A percentile compares a stretch with the other conserved stretches of the same genome.
These are phyloP conservation scores for Strix uralensis DNA, from an alignment of 2,113 vertebrate genomes.

Conservation along the genomic window DNA sequence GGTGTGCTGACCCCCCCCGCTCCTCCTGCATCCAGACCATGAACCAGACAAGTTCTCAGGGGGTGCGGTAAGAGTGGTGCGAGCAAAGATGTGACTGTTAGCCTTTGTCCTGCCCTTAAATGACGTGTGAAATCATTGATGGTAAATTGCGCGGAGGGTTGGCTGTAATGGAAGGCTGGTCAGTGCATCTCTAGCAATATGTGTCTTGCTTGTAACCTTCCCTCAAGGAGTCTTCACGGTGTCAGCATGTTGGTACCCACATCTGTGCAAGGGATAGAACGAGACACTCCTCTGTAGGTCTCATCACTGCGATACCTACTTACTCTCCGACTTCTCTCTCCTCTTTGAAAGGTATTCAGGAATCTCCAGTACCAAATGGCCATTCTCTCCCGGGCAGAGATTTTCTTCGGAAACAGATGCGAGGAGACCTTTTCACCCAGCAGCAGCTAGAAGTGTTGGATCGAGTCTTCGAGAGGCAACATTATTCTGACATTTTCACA, in stretches of 20 bases:
- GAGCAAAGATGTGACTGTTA: fast-evolving
- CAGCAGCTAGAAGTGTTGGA: constrained; percentile 98
- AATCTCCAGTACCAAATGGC: constrained; percentile 94
- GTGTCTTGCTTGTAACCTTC: neutral
- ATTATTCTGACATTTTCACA: constrained; percentile 91
- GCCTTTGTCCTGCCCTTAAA: neutral
- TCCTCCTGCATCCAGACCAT: neutral
- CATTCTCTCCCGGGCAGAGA: constrained; percentile 94
- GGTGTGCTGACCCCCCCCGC: too few species aligned
- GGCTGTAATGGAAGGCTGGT: neutral
- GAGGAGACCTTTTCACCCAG: constrained; percentile 96
- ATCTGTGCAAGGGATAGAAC: neutral
- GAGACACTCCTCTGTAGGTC: neutral
- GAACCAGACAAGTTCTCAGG: neutral
- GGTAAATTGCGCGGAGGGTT: neutral
- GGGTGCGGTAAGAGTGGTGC: too few species aligned
- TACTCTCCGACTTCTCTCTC: constrained; percentile 35
- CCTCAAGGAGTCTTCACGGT: neutral
- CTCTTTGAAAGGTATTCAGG: constrained; percentile 86
- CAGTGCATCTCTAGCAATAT: neutral
- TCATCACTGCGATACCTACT: neutral
- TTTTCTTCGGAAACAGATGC: constrained; percentile 98
- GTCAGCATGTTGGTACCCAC: neutral
- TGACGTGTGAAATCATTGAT: fast-evolving
- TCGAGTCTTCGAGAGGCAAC: constrained; percentile 95